Evolutionary conservation across 2,113 vertebrate species (phyloP).

Genomic region (Eidolon helvum): DNA sequence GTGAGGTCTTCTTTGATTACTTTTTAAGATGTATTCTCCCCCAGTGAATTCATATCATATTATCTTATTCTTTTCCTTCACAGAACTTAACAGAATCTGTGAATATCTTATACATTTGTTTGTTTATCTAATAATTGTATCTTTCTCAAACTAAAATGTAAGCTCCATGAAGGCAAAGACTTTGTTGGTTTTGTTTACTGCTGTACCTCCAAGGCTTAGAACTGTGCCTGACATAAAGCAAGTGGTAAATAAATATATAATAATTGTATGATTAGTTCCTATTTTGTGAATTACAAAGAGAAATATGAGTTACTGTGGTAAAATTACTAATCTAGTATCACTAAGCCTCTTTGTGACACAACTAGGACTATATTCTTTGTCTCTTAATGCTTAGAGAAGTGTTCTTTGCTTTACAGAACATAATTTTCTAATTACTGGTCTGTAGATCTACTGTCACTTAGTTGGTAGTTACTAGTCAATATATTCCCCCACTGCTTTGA

Average conservation of each 20-base stretch:
- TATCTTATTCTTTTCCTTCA: not conserved
- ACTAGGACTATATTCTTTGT: not conserved
- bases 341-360: not conserved
- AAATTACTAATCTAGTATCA: not conserved
- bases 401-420: not conserved
- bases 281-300: not conserved
- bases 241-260: not conserved
- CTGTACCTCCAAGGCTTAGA: not conserved
- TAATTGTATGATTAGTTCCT: not conserved
- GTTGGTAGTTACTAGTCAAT: conserved; percentile 34
- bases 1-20: not conserved
- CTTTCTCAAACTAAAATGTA: not conserved
- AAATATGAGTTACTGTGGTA: not conserved
- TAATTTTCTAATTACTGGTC: not conserved
- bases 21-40: not conserved
- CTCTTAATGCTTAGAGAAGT: not conserved
- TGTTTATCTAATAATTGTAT: not conserved
- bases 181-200: not conserved
- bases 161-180: not conserved
- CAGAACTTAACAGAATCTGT: not conserved
- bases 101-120: not conserved
- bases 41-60: not conserved
- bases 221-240: not conserved
- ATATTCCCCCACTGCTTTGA: not conserved
- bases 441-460: not conserved